Evolutionary conservation across 2,888 invertebrate species (phyloP), one percentile per base, ranked within the genome.

Genomic region (Latheticus oryzae): DNA sequence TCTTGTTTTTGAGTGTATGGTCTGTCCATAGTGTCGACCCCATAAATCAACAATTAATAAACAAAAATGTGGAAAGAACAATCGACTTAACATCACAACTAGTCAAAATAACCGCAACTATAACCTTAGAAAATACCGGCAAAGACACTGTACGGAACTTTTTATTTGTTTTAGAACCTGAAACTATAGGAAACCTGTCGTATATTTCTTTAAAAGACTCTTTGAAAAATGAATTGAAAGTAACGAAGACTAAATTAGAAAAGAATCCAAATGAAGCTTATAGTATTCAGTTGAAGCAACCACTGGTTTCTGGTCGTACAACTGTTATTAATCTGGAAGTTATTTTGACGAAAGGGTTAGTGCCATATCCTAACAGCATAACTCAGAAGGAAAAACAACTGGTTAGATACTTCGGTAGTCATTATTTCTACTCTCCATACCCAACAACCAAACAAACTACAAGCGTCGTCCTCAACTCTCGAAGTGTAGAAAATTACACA

Each of bases 361-460:
- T 80, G 17, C 94, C 98, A 0, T 92, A 91, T 79, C 99, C 99
- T 1, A 87, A 87, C 5, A 86, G 89, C 66, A 96, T 99, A 58
- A 84, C 87, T 0, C 99, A 99, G 77, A 88, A 91, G 60, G 98
- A 99, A 71, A 93, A 93, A 70, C 99, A 99, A 73, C 82, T 95
- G 62, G 93, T 99, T 0, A 86, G 90, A 64, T 97, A 90, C 75
- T 85, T 82, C 63, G 96, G 95, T 15, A 93, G 89, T 73, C 83
- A 92, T 53, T 92, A 94, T 74, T 82, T 91, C 48, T 95, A 87
- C 74, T 86, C 91, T 0, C 93, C 95, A 0, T 99, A 98, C 77
- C 76, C 81, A 53, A 89, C 93, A 0, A 77, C 78, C 0, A 87
- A 88, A 24, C 96, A 97, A 78, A 93, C 89, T 64, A 93, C 95